These are phyloP conservation scores for Menura novaehollandiae DNA, from an alignment of 2,113 vertebrate genomes.

Conservation along the genomic window DNA sequence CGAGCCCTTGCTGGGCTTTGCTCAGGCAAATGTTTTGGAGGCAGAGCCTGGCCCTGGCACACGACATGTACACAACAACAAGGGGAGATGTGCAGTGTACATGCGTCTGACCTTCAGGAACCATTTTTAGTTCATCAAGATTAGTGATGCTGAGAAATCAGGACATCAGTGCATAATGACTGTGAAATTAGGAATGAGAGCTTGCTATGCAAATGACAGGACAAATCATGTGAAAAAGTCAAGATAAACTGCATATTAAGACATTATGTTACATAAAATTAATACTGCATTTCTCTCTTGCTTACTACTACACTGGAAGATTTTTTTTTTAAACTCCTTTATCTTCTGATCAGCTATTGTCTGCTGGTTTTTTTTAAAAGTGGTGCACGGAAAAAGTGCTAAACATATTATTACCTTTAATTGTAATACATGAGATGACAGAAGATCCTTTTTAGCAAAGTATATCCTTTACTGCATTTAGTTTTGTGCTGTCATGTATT, in stretches of 20 bases:
- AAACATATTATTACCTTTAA: conserved; percentile 83
- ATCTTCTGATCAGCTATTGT: conserved; percentile 80
- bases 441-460: conserved; percentile 76
- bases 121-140: conserved; percentile 96
- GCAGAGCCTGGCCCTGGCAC: background rate
- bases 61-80: conserved; percentile 27
- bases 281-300: conserved; percentile 83
- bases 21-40: background rate
- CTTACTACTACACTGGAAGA: conserved; percentile 69
- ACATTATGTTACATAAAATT: conserved; percentile 87
- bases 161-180: conserved; percentile 97
- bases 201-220: conserved; percentile 92
- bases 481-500: conserved; percentile 76
- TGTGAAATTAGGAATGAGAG: conserved; percentile 96
- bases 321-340: conserved; percentile 68
- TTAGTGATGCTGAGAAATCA: conserved; percentile 96
- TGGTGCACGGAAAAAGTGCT: conserved; percentile 72
- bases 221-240: conserved; percentile 94
- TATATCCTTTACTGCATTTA: conserved; percentile 77
- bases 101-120: conserved; percentile 90
- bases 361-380: conserved; percentile 65
- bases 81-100: conserved; percentile 22
- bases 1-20: background rate
- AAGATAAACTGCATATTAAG: conserved; percentile 95
- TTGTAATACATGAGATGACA: conserved; percentile 77